Evolutionary conservation across 2,888 invertebrate species (phyloP).

Genomic region (Drosophila bunnanda): DNA sequence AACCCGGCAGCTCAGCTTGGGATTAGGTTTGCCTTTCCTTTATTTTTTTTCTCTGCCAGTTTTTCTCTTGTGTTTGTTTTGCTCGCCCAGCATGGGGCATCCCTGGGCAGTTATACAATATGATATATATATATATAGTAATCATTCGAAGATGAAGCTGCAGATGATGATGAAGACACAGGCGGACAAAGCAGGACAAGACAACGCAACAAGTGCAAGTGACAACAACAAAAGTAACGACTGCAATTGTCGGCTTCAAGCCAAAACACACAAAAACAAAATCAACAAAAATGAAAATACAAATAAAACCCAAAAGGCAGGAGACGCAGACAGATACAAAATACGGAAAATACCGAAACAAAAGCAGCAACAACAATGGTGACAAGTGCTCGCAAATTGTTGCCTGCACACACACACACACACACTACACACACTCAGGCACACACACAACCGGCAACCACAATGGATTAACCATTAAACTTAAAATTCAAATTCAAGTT

Average conservation of each 20-base stretch:
- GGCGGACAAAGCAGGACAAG: background rate
- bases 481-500: constrained; percentile 82
- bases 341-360: constrained; percentile 31
- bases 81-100: constrained; percentile 17
- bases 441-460: constrained; percentile 32
- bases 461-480: constrained; percentile 77
- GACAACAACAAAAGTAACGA: constrained; percentile 51
- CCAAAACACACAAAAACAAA: constrained; percentile 5
- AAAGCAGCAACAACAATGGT: constrained; percentile 54
- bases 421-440: constrained; percentile 2
- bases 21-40: constrained; percentile 19
- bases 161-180: constrained; percentile 11
- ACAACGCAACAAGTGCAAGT: constrained; percentile 68
- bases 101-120: constrained; percentile 56
- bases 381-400: constrained; percentile 75
- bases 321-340: constrained; percentile 11
- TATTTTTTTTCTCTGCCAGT: background rate
- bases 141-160: constrained; percentile 24
- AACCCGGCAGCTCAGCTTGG: constrained; percentile 19
- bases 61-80: background rate
- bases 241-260: constrained; percentile 29
- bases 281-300: background rate
- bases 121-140: constrained; percentile 33
- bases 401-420: constrained; percentile 47
- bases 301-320: constrained; percentile 6